Evolutionary conservation across 2,797 vertebrate species (phyloP).

Genomic region (Chelonia mydas): DNA sequence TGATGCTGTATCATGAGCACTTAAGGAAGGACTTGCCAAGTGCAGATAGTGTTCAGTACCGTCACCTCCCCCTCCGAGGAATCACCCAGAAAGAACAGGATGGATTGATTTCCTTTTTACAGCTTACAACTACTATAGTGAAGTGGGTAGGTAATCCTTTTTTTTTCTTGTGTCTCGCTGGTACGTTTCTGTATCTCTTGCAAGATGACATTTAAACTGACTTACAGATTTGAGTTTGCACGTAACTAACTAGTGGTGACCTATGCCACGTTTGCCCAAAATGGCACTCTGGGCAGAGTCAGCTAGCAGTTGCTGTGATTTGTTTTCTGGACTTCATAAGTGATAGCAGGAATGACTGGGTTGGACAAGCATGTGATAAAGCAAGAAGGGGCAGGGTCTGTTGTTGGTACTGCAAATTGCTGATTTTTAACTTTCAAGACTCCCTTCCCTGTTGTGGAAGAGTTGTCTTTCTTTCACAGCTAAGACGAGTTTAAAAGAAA

Average conservation of each 20-base stretch:
- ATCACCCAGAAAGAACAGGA: conserved; percentile 98
- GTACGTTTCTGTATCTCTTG: not conserved
- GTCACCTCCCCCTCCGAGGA: conserved; percentile 92
- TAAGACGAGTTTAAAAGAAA: not conserved
- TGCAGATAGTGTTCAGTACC: conserved; percentile 91
- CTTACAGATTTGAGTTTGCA: not conserved
- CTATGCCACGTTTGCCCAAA: not conserved
- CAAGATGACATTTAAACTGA: not conserved
- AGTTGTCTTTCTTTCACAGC: not conserved
- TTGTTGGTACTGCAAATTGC: not conserved
- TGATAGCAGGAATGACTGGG: not conserved
- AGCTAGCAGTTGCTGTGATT: not conserved
- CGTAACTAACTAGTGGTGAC: not conserved
- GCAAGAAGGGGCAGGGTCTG: not conserved
- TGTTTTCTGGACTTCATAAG: not conserved
- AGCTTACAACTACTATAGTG: conserved; percentile 93
- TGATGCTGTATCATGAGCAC: conserved; percentile 97
- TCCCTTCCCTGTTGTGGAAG: not conserved
- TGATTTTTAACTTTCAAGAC: not conserved
- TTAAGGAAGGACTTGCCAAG: conserved; percentile 94
- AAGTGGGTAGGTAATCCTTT: conserved; percentile 87
- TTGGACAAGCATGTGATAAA: not conserved
- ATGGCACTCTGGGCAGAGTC: not conserved
- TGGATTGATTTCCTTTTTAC: conserved; percentile 92
- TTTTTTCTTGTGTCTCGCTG: not conserved